Percentiles rank a stretch among this genome's conserved stretches.
Evolutionary conservation across 2,888 invertebrate genomes (phyloP).

Genomic region (Pandemis cinnamomeana): DNA sequence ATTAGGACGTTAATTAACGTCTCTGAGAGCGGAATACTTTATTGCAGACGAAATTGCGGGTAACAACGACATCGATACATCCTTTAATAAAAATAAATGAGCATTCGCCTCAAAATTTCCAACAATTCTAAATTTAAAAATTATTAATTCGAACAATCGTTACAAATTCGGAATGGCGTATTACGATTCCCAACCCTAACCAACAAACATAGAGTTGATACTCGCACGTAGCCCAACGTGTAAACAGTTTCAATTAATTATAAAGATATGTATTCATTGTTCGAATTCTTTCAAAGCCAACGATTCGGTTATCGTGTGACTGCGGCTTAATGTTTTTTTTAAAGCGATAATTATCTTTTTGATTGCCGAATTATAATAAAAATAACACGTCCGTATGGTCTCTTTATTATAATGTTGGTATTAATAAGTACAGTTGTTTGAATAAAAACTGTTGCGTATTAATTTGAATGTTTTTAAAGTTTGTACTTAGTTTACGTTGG

Average conservation of each 20-base stretch:
- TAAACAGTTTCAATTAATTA: slow-evolving; percentile 28
- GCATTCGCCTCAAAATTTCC: neutral
- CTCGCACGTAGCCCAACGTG: neutral
- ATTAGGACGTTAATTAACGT: no score
- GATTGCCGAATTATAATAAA: slow-evolving; percentile 35
- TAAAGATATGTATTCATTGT: slow-evolving; percentile 35
- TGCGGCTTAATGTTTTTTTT: slow-evolving; percentile 11
- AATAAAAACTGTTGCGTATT: neutral
- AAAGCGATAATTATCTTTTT: slow-evolving; percentile 29
- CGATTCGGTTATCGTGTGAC: slow-evolving; percentile 38
- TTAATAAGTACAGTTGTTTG: neutral
- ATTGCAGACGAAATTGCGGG: no score
- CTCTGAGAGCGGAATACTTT: no score
- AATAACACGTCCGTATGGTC: slow-evolving; percentile 23
- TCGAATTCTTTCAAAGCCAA: slow-evolving; percentile 30
- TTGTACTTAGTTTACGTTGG: no score
- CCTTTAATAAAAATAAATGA: neutral
- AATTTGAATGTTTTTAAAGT: neutral
- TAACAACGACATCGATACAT: neutral
- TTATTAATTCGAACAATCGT: slow-evolving; percentile 5
- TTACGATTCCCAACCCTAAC: neutral
- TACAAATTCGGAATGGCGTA: neutral
- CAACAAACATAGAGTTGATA: neutral
- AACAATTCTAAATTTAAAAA: slow-evolving; percentile 17
- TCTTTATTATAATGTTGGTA: slow-evolving; percentile 7